Conservation (phyloP, 2,888 invertebrate genomes). For the Andrena bicolor region DNA sequence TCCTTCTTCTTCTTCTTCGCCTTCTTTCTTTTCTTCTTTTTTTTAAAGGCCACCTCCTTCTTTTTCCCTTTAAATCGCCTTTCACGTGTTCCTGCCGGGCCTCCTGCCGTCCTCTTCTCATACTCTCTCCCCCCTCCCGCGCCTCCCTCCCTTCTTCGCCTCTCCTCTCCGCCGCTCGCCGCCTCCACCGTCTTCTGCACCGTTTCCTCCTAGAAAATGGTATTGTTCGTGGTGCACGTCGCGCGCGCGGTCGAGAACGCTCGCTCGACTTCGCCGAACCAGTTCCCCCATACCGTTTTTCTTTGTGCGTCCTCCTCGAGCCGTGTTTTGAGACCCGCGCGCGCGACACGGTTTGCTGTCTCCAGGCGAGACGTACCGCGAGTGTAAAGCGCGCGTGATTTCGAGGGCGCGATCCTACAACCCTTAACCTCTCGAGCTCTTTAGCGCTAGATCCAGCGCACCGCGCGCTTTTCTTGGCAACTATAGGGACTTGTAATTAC, state of each 20-base stretch:
- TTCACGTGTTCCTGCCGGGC: slow-evolving; percentile 75
- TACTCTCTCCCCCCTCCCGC: slow-evolving; percentile 33
- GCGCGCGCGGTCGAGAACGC: slow-evolving; percentile 59
- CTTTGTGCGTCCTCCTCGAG: slow-evolving; percentile 62
- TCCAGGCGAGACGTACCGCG: slow-evolving; percentile 43
- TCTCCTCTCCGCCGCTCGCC: slow-evolving; percentile 14
- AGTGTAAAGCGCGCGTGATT: slow-evolving; percentile 29
- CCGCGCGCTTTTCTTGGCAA: too few relatives aligned
- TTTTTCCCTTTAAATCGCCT: slow-evolving; percentile 74
- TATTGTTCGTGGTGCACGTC: slow-evolving; percentile 71
- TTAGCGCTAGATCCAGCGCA: too few relatives aligned
- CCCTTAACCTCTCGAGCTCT: not conserved
- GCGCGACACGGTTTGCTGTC: slow-evolving; percentile 29
- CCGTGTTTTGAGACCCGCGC: slow-evolving; percentile 60
- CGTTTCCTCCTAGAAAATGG: slow-evolving; percentile 70
- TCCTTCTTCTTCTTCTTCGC: slow-evolving; percentile 32
- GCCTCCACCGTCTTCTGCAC: slow-evolving; percentile 37
- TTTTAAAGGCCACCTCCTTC: slow-evolving; percentile 68
- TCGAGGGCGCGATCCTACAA: slow-evolving; percentile 19
- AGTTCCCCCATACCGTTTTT: slow-evolving; percentile 70
- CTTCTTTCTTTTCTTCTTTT: slow-evolving; percentile 36
- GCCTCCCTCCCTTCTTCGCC: slow-evolving; percentile 14
- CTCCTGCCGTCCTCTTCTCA: slow-evolving; percentile 46
- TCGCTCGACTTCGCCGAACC: slow-evolving; percentile 70
- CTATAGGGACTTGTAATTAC: too few relatives aligned